Evolutionary conservation across 2,888 invertebrate genomes (phyloP), one percentile per base, ranked within the genome.

Genomic region (Cyclophora albipunctata): DNA sequence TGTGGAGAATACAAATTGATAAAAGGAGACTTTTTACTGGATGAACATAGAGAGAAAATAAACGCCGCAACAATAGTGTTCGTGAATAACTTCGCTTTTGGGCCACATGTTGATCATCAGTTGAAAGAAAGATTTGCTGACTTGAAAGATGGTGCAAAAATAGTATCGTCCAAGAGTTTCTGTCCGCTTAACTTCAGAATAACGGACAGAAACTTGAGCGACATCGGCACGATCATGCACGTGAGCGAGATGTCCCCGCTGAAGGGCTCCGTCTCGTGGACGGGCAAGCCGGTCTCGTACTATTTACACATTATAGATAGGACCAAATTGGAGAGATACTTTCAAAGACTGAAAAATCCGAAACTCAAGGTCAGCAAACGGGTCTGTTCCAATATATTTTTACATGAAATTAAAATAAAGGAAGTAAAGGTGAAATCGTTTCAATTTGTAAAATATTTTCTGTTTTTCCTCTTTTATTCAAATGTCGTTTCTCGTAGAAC

Each of bases 81-180:
- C 90, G 99, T 99, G 42, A 99, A 99, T 90, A 99, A 99, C 90
- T 99, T 98, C 90, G 99, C 99, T 43, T 99, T 99, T 84, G 98
- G 98, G 6, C 98, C 99, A 34, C 94, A 94, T 60, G 98, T 99
- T 35, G 99, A 99, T 88, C 98, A 99, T 84, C 95, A 97, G 89
- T 83, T 99, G 62, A 99, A 99, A 83, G 96, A 98, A 76, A 91
- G 97, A 72, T 99, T 99, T 86, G 97, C 98, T 37, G 98, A 98
- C 85, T 91, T 99, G 71, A 95, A 95, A 71, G 97, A 97, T 80
- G 97, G 97, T 53, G 98, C 98, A 44, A 93, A 96, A 69, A 98
- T 99, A 64, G 98, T 99, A 44, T 99, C 99, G 40, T 99, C 99
- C 33, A 99, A 98, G 84, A 97, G 98, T 63, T 99, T 99, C 87